Evolutionary conservation across 2,113 vertebrate species (phyloP).

Genomic region (Nesoenas mayeri): DNA sequence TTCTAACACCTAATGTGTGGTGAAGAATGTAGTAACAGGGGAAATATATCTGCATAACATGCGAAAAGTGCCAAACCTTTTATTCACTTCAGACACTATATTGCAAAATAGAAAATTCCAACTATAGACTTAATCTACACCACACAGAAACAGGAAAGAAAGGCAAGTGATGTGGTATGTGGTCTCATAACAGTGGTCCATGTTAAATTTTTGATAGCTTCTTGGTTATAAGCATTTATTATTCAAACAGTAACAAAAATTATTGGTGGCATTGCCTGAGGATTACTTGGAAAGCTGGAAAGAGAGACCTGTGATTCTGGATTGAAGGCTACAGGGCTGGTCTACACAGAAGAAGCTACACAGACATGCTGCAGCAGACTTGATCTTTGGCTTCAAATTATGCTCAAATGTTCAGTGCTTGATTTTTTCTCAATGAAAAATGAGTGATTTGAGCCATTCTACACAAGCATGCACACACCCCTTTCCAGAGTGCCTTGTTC

Average conservation of each 20-base stretch:
- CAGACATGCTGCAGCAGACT: not conserved
- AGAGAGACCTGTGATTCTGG: not conserved
- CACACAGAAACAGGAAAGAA: not conserved
- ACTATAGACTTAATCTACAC: not conserved
- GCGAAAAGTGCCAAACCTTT: slow-evolving; percentile 38
- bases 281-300: not conserved
- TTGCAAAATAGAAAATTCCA: not conserved
- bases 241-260: not conserved
- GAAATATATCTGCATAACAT: slow-evolving; percentile 41
- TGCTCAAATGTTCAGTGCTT: not conserved
- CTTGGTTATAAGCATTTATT: not conserved
- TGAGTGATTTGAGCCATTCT: not conserved
- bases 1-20: slow-evolving; percentile 55
- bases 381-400: not conserved
- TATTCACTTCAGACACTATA: slow-evolving; percentile 46
- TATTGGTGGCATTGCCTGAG: not conserved
- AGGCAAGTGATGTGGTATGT: not conserved
- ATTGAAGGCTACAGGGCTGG: not conserved
- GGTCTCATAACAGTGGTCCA: not conserved
- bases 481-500: not conserved
- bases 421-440: not conserved
- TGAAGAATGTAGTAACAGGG: slow-evolving; percentile 66
- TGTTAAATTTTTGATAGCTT: not conserved
- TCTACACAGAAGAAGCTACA: not conserved
- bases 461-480: not conserved